phyloP scores from a whole-genome alignment of 2,888 invertebrate genomes.

The Strigamia maritima region DNA sequence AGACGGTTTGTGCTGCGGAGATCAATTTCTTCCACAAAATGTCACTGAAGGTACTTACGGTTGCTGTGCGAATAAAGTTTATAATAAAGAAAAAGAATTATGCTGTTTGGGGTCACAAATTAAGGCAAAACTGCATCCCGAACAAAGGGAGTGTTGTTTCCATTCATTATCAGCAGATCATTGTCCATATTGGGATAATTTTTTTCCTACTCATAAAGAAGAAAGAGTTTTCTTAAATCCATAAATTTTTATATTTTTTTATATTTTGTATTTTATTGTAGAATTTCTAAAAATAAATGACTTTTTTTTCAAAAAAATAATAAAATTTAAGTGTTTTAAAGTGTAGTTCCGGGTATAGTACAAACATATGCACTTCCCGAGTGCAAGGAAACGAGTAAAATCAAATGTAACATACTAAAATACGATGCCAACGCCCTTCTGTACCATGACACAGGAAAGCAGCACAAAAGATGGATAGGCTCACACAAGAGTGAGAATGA shows the following conservation, averaged over 20 bases:
- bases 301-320: too few relatives aligned
- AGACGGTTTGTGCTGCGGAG: neutral
- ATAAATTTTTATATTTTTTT: neutral
- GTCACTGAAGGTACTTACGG: neutral
- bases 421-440: neutral
- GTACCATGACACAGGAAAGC: neutral
- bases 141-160: neutral
- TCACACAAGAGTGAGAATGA: neutral
- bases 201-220: neutral
- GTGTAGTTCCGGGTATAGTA: neutral
- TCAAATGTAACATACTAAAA: neutral
- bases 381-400: neutral
- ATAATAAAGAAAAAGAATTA: neutral
- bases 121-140: neutral
- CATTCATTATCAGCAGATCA: neutral
- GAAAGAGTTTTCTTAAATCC: neutral
- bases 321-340: neutral
- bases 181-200: neutral
- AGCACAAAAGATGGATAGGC: neutral
- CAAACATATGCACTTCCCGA: neutral
- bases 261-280: neutral
- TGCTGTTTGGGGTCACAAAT: slow-evolving; percentile 1
- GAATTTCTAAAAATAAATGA: too few relatives aligned
- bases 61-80: neutral
- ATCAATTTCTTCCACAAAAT: neutral